Conservation (phyloP, 2,797 vertebrate genomes). For the Hippocampus kuda region DNA sequence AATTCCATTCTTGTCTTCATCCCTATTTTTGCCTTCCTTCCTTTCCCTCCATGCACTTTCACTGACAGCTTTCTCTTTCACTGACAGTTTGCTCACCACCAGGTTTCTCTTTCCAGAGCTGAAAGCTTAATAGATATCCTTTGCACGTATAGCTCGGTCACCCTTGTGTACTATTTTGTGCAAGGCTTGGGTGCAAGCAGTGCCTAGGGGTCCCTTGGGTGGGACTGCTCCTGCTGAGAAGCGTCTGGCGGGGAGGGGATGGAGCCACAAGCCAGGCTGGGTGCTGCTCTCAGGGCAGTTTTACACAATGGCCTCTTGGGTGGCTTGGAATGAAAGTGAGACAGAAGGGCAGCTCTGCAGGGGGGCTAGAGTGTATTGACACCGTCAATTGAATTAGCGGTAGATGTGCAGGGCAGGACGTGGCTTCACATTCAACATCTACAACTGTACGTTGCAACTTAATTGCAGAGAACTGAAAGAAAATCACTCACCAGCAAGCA, state of each 20-base stretch:
- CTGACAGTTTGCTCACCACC: constrained; percentile 65
- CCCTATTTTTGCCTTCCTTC: background rate
- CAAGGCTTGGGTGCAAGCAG: constrained; percentile 20
- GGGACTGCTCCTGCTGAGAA: constrained; percentile 19
- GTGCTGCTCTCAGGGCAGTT: constrained; percentile 28
- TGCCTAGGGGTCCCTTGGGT: constrained; percentile 21
- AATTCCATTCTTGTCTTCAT: constrained; percentile 17
- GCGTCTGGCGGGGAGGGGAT: constrained; percentile 8
- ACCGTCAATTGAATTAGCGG: constrained; percentile 24
- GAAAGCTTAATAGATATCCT: constrained; percentile 73
- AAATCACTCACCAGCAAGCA: constrained; percentile 31
- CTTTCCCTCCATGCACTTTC: background rate
- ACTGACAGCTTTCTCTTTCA: background rate
- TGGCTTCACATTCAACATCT: background rate
- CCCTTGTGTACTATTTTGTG: constrained; percentile 3
- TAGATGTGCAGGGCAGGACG: background rate
- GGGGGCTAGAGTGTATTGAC: constrained; percentile 26
- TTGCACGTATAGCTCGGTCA: constrained; percentile 33
- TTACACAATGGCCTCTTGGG: constrained; percentile 52
- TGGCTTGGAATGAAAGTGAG: constrained; percentile 54
- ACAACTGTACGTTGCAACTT: background rate
- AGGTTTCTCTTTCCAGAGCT: constrained; percentile 66
- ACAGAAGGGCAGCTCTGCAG: constrained; percentile 11
- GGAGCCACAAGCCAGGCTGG: constrained; percentile 20
- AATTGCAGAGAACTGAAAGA: background rate